Evolutionary conservation across 2,797 vertebrate genomes (phyloP).

Genomic region (Sebastes elongatus): DNA sequence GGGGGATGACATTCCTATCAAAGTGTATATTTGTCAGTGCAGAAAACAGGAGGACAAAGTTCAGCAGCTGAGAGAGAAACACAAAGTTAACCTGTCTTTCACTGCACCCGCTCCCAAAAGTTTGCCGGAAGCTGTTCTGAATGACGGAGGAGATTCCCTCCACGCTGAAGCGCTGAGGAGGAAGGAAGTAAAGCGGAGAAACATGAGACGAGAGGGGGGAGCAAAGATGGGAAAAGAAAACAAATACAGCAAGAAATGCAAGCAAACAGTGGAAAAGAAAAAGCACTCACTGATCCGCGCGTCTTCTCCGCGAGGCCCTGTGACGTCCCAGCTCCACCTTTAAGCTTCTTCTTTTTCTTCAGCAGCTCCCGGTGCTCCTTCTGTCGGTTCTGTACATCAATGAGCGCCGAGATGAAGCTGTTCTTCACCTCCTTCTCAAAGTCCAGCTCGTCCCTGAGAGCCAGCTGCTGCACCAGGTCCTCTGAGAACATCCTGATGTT

Average conservation of each 20-base stretch:
- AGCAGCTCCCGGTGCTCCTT: constrained; percentile 91
- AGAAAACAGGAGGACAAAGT: background rate
- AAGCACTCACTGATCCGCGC: constrained; percentile 83
- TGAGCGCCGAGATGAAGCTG: constrained; percentile 97
- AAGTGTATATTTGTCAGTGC: background rate
- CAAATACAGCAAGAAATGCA: background rate
- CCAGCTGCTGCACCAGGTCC: constrained; percentile 93
- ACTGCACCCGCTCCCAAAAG: constrained; percentile 92
- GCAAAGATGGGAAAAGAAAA: background rate
- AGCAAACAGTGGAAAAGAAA: background rate
- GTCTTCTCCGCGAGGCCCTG: constrained; percentile 62
- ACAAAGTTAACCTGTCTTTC: constrained; percentile 92
- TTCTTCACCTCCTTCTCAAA: constrained; percentile 99
- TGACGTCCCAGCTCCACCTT: constrained; percentile 80
- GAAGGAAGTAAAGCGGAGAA: constrained; percentile 67
- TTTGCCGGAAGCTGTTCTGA: constrained; percentile 97
- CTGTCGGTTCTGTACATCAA: constrained; percentile 95
- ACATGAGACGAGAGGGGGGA: background rate
- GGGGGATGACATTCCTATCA: background rate
- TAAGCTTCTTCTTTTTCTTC: constrained; percentile 92
- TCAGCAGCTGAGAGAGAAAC: constrained; percentile 34
- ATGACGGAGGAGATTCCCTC: constrained; percentile 96
- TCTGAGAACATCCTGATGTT: constrained; percentile 91
- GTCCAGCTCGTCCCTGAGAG: constrained; percentile 95
- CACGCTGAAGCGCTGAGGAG: constrained; percentile 97